Evolutionary conservation across 2,113 vertebrate species (phyloP).

Genomic region (Egretta garzetta): DNA sequence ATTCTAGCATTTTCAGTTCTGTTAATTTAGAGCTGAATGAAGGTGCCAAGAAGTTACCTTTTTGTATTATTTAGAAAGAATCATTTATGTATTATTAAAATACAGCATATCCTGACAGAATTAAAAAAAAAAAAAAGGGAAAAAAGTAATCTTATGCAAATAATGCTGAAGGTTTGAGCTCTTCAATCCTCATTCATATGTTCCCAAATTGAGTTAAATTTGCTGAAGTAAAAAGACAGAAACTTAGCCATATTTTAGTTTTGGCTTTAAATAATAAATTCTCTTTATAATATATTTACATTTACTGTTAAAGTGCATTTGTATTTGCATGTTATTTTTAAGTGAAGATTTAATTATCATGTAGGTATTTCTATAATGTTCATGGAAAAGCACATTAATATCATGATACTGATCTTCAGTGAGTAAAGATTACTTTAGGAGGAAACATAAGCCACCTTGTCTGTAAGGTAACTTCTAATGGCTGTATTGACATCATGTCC

Average conservation of each 20-base stretch:
- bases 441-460: not conserved
- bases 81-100: not conserved
- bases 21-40: not conserved
- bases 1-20: not conserved
- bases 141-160: not conserved
- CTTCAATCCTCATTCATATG: not conserved
- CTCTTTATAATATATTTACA: not conserved
- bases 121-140: not conserved
- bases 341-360: not conserved
- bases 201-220: not conserved
- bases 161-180: not conserved
- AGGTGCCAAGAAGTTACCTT: not conserved
- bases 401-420: fast-evolving
- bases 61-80: not conserved
- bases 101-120: not conserved
- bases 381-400: not conserved
- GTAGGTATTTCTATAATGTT: not conserved
- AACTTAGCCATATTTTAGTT: not conserved
- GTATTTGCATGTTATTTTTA: not conserved
- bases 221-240: not conserved
- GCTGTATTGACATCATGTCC: fast-evolving
- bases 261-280: not conserved
- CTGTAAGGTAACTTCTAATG: not conserved
- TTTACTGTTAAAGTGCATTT: not conserved
- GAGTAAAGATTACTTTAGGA: not conserved